A percentile compares a stretch with the other conserved stretches of the same genome.
These are phyloP conservation scores for Litocranius walleri DNA, from an alignment of 2,113 vertebrate species.

Conservation along the genomic window DNA sequence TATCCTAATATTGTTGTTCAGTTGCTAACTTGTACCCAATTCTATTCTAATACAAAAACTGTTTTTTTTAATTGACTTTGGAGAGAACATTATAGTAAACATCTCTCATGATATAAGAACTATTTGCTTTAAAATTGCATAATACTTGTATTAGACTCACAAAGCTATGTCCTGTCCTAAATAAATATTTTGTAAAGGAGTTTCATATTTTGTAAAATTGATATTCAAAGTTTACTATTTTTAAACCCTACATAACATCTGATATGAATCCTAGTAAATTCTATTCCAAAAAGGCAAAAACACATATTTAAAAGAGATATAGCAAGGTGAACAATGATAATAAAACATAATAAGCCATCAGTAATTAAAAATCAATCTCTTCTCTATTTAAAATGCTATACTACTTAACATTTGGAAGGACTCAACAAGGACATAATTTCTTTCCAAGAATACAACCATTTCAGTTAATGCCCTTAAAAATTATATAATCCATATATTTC, in stretches of 20 bases:
- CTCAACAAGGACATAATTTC: background rate
- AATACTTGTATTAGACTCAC: background rate
- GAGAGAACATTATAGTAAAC: background rate
- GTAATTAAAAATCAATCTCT: background rate
- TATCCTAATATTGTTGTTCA: background rate
- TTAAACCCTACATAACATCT: background rate
- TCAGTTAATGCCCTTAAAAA: background rate
- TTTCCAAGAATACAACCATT: background rate
- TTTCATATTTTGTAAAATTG: constrained; percentile 19
- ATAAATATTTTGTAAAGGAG: background rate
- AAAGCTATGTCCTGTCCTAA: background rate
- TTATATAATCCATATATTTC: background rate
- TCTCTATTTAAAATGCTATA: background rate
- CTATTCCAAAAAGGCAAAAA: background rate
- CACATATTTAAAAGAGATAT: background rate
- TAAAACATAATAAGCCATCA: background rate
- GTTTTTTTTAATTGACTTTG: background rate
- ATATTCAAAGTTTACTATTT: background rate
- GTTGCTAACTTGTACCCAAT: background rate
- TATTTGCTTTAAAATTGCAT: background rate
- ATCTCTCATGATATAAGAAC: background rate
- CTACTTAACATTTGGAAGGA: background rate
- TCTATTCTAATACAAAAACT: background rate
- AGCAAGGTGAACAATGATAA: background rate
- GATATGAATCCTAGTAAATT: background rate